Conservation (phyloP, 2,888 invertebrate genomes). For the Sinotaia quadrata region DNA sequence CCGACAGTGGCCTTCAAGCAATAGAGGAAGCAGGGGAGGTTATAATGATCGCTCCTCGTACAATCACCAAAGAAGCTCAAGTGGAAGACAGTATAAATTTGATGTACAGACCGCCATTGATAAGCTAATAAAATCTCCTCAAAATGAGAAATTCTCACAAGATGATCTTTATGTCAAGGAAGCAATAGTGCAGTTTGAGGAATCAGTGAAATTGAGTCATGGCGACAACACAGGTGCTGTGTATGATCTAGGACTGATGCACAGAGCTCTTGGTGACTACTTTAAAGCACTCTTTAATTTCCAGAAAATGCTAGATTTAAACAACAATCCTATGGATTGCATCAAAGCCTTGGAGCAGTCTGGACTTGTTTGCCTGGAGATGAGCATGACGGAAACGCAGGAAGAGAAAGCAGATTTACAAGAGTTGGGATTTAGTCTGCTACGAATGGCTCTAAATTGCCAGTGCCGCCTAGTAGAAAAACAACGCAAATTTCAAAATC, state of each 20-base stretch:
- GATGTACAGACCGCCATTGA: too few relatives aligned
- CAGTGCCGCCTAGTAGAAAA: too few relatives aligned
- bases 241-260: constrained; percentile 19
- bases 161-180: constrained; percentile 11
- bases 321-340: background rate
- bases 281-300: constrained; percentile 6
- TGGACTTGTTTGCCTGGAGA: constrained; percentile 11
- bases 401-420: background rate
- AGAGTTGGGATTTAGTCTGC: background rate
- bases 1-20: too few relatives aligned
- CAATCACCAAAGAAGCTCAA: too few relatives aligned
- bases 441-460: constrained; percentile 19
- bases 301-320: background rate
- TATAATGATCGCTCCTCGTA: too few relatives aligned
- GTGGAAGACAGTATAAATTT: too few relatives aligned
- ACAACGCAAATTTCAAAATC: too few relatives aligned
- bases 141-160: background rate
- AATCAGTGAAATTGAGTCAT: constrained; percentile 11
- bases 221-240: background rate
- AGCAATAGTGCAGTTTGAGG: constrained; percentile 12
- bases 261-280: constrained; percentile 4
- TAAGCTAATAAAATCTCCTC: too few relatives aligned
- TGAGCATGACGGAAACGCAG: background rate
- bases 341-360: constrained; percentile 17
- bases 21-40: too few relatives aligned